Evolutionary conservation across 1,140 invertebrate species (phyloP).

Genomic region (Pseudoatta argentina): DNA sequence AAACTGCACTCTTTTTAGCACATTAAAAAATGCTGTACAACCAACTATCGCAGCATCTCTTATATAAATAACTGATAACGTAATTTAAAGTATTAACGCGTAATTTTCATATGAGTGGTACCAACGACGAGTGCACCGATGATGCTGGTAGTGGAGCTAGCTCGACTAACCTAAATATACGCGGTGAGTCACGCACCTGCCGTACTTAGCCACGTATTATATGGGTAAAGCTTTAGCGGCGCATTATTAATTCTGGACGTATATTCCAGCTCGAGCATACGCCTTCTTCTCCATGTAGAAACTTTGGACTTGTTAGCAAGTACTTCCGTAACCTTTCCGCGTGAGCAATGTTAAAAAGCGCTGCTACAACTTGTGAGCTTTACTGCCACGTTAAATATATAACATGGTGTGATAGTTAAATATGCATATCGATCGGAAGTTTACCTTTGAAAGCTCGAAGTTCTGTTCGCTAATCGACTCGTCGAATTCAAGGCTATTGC

Average conservation of each 20-base stretch:
- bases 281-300: constrained; percentile 30
- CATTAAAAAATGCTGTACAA: neutral
- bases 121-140: constrained; percentile 16
- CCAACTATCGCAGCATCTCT: neutral
- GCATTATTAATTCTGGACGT: constrained; percentile 70
- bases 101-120: constrained; percentile 60
- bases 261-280: constrained; percentile 30
- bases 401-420: constrained; percentile 32
- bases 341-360: constrained; percentile 55
- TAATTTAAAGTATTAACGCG: constrained; percentile 66
- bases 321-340: constrained; percentile 60
- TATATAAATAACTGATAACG: constrained; percentile 65
- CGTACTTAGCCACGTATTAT: constrained; percentile 64
- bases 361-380: constrained; percentile 51
- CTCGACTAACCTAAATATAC: constrained; percentile 66
- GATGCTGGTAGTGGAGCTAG: constrained; percentile 1
- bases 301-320: constrained; percentile 60
- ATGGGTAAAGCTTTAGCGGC: constrained; percentile 64
- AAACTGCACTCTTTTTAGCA: neutral
- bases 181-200: constrained; percentile 55
- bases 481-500: constrained; percentile 10
- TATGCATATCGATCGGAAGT: constrained; percentile 42
- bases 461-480: neutral
- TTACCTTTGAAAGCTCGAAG: constrained; percentile 9
- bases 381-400: constrained; percentile 29